phyloP scores from a whole-genome alignment of 2,888 invertebrate species.

The Gandaritis pyraliata region DNA sequence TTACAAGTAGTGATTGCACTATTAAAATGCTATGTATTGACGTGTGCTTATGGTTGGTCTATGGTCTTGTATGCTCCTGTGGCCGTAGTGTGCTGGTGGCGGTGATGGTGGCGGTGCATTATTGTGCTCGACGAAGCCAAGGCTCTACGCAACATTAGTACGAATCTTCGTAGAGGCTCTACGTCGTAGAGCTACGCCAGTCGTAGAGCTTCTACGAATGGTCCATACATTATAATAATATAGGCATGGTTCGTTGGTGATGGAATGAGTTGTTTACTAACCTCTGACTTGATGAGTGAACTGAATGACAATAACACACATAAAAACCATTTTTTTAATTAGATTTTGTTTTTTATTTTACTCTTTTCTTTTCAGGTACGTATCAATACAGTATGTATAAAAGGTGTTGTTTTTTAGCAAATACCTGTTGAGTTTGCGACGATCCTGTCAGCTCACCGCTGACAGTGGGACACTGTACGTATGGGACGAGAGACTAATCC shows the following conservation, averaged over 20 bases:
- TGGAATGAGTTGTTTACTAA: too few relatives aligned
- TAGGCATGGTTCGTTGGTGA: too few relatives aligned
- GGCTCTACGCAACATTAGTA: not conserved
- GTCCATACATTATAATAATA: too few relatives aligned
- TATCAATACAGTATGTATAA: slow-evolving; percentile 7
- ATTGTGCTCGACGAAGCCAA: not conserved
- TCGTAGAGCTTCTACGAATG: not conserved
- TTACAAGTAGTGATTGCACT: not conserved
- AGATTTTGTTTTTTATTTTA: slow-evolving; percentile 5
- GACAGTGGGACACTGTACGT: not conserved
- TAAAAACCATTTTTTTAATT: not conserved
- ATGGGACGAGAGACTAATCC: too few relatives aligned
- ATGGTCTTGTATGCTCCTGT: too few relatives aligned
- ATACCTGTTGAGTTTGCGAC: not conserved
- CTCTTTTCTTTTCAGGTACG: slow-evolving; percentile 27
- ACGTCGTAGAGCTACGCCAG: slow-evolving; percentile 18
- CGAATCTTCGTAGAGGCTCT: slow-evolving; percentile 6
- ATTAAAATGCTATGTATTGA: too few relatives aligned
- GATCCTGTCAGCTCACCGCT: not conserved
- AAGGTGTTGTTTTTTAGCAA: slow-evolving; percentile 4
- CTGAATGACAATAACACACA: too few relatives aligned
- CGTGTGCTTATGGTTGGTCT: too few relatives aligned
- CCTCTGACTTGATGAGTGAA: too few relatives aligned
- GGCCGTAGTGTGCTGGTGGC: not conserved
- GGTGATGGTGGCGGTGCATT: not conserved